Evolutionary conservation across 2,888 invertebrate genomes (phyloP).

Genomic region (Arrhopalites spinosus): DNA sequence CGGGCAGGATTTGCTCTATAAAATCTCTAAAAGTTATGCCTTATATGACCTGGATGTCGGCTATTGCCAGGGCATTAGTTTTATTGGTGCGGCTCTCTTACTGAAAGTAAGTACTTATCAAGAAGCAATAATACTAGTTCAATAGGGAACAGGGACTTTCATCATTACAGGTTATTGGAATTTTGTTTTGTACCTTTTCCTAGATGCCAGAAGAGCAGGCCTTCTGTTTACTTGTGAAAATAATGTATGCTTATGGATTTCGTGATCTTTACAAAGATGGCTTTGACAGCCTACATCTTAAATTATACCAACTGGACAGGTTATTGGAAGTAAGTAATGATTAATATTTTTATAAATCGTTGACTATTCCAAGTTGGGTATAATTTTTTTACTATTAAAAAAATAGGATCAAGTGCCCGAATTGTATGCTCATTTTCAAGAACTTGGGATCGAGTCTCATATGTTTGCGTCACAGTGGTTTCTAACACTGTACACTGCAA

Average conservation of each 20-base stretch:
- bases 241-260: slow-evolving; percentile 96
- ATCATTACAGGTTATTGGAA: neutral
- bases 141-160: too few species aligned
- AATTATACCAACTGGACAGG: slow-evolving; percentile 91
- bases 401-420: slow-evolving; percentile 76
- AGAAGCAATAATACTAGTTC: too few species aligned
- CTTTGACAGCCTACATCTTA: slow-evolving; percentile 92
- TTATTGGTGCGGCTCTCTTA: slow-evolving; percentile 92
- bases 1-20: slow-evolving; percentile 94
- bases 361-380: neutral
- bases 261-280: slow-evolving; percentile 95
- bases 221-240: slow-evolving; percentile 91
- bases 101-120: slow-evolving; percentile 83
- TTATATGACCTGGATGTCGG: slow-evolving; percentile 97
- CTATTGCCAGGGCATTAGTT: slow-evolving; percentile 98
- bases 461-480: slow-evolving; percentile 98
- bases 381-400: neutral
- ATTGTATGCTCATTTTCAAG: slow-evolving; percentile 79
- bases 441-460: slow-evolving; percentile 90
- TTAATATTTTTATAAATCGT: neutral
- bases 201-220: slow-evolving; percentile 99
- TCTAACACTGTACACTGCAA: slow-evolving; percentile 97
- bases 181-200: neutral
- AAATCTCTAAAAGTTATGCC: slow-evolving; percentile 96
- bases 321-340: slow-evolving; percentile 75